These are phyloP conservation scores for Eristalis arbustorum DNA, from an alignment of 2,888 invertebrate species.

Conservation along the genomic window DNA sequence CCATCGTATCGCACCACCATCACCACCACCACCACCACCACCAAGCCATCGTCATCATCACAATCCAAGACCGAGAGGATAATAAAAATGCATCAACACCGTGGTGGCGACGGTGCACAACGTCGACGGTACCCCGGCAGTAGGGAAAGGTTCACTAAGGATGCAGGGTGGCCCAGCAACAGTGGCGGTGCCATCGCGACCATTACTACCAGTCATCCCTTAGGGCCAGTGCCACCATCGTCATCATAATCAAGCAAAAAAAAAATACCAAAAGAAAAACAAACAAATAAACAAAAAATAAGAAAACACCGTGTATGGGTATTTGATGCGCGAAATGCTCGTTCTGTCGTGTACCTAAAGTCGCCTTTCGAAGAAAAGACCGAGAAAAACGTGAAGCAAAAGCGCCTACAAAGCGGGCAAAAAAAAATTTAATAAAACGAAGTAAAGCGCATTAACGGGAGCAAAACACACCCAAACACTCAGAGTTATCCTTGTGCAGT, in stretches of 20 bases:
- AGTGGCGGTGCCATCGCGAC: slow-evolving; percentile 51
- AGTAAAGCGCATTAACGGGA: slow-evolving; percentile 31
- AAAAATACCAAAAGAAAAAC: slow-evolving; percentile 19
- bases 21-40: no score
- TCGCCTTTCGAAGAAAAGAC: slow-evolving; percentile 10
- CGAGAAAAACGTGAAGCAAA: not conserved
- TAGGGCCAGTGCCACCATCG: slow-evolving; percentile 33
- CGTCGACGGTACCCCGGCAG: slow-evolving; percentile 45
- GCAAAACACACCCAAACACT: slow-evolving; percentile 2
- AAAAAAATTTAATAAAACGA: slow-evolving; percentile 11
- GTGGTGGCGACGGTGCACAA: slow-evolving; percentile 48
- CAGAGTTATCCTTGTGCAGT: not conserved
- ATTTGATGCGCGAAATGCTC: not conserved
- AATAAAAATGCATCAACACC: slow-evolving; percentile 69
- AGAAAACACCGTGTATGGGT: not conserved
- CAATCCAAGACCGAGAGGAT: slow-evolving; percentile 45
- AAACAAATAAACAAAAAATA: not conserved
- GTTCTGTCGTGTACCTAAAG: slow-evolving; percentile 54
- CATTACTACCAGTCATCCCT: slow-evolving; percentile 58
- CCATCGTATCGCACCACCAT: no score
- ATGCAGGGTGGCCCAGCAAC: slow-evolving; percentile 68
- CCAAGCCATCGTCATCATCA: slow-evolving; percentile 8
- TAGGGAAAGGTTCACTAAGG: slow-evolving; percentile 50
- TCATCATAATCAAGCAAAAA: slow-evolving; percentile 41
- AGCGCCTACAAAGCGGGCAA: not conserved